A percentile compares a stretch with the other conserved stretches of the same genome.
Conservation (phyloP, 2,888 invertebrate genomes). For the Orgyia antiqua region DNA sequence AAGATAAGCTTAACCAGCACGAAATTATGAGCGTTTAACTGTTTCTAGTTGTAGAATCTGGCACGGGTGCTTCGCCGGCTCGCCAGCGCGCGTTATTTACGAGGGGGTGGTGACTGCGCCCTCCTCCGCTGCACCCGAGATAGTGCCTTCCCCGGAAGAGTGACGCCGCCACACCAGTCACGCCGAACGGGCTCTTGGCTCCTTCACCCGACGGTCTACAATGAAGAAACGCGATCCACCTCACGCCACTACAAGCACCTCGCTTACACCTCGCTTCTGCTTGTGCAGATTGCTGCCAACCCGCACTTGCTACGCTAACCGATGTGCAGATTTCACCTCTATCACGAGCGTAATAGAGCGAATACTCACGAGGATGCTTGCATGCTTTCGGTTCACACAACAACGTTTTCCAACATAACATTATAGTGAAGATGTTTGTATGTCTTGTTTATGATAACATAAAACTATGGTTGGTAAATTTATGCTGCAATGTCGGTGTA, state of each 20-base stretch:
- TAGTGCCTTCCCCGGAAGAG: constrained; percentile 74
- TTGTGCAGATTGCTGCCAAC: constrained; percentile 66
- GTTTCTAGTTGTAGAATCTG: constrained; percentile 78
- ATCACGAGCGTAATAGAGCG: constrained; percentile 50
- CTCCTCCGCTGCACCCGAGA: constrained; percentile 64
- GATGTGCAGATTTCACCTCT: constrained; percentile 58
- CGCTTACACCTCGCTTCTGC: constrained; percentile 60
- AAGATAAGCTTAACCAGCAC: constrained; percentile 78
- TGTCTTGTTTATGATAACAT: constrained; percentile 64
- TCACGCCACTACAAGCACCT: constrained; percentile 44
- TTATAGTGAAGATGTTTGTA: constrained; percentile 67
- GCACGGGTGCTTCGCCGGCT: constrained; percentile 77
- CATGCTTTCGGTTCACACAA: constrained; percentile 43
- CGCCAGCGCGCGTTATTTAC: constrained; percentile 77
- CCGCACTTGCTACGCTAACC: constrained; percentile 46
- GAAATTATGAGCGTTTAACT: constrained; percentile 79
- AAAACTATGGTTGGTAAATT: constrained; percentile 64
- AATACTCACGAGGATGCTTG: constrained; percentile 30
- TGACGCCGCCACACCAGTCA: constrained; percentile 48
- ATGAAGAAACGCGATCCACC: constrained; percentile 18
- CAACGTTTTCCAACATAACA: constrained; percentile 50
- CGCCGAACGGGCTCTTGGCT: constrained; percentile 28
- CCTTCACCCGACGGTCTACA: constrained; percentile 29
- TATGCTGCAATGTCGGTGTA: constrained; percentile 50
- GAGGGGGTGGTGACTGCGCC: constrained; percentile 61